A percentile compares a stretch with the other conserved stretches of the same genome.
Conservation (phyloP, 1,140 invertebrate species). For the Eubasilissa regina region DNA sequence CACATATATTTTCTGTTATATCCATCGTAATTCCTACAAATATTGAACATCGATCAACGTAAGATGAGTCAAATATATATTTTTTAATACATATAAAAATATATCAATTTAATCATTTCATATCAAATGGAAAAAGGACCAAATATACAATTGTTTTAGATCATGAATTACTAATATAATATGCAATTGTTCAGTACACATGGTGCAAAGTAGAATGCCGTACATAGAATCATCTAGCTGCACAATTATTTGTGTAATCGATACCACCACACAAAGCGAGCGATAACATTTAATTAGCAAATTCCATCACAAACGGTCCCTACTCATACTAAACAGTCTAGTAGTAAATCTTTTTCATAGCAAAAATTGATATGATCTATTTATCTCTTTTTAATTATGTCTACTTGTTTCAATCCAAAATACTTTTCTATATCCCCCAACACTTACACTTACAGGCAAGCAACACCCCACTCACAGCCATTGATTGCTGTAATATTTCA, state of each 20-base stretch:
- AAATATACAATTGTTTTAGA: not conserved
- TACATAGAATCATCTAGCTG: too few relatives aligned
- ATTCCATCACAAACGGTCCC: conserved; percentile 31
- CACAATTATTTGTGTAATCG: too few relatives aligned
- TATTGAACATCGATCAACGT: conserved; percentile 26
- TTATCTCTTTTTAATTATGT: conserved; percentile 11
- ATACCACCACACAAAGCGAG: not conserved
- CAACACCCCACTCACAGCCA: conserved; percentile 56
- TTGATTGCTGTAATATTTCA: conserved; percentile 48
- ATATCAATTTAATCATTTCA: conserved; percentile 36
- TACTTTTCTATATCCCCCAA: conserved; percentile 16
- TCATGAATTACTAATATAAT: too few relatives aligned
- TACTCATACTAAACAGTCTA: conserved; percentile 41
- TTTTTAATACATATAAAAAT: conserved; percentile 39
- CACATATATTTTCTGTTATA: conserved; percentile 17
- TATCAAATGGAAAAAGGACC: conserved; percentile 6
- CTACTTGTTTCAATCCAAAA: conserved; percentile 7
- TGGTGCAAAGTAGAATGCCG: too few relatives aligned
- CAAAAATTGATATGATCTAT: conserved; percentile 47
- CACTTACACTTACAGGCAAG: conserved; percentile 40
- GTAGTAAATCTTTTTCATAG: conserved; percentile 45
- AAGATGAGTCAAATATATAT: not conserved
- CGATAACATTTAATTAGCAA: conserved; percentile 22
- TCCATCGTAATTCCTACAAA: not conserved
- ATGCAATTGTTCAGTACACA: too few relatives aligned